Evolutionary conservation across 1,140 invertebrate species (phyloP).

Genomic region (Drosophila prosaltans): DNA sequence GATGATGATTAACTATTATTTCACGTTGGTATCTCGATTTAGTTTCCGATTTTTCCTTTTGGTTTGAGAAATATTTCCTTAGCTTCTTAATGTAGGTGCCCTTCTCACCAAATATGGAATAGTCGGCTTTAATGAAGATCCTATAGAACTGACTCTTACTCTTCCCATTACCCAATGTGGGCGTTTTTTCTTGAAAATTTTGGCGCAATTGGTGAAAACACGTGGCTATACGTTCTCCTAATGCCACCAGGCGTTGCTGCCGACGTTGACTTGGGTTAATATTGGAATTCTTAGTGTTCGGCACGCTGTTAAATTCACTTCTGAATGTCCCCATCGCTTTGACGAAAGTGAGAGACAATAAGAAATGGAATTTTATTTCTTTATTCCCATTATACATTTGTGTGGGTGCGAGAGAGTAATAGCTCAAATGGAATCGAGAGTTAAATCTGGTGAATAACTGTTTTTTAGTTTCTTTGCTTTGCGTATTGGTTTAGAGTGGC

Average conservation of each 20-base stretch:
- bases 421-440: not conserved
- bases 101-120: conserved; percentile 40
- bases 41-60: not conserved
- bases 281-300: conserved; percentile 50
- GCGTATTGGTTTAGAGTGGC: not conserved
- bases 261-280: not conserved
- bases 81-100: conserved; percentile 48
- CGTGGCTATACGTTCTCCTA: conserved; percentile 71
- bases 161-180: conserved; percentile 31
- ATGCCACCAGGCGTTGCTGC: conserved; percentile 51
- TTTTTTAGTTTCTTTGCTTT: not conserved
- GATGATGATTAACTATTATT: not conserved
- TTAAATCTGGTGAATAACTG: conserved; percentile 6
- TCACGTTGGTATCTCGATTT: conserved; percentile 19
- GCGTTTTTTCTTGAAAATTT: conserved; percentile 37
- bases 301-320: conserved; percentile 76
- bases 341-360: conserved; percentile 53
- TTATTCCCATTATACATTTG: not conserved
- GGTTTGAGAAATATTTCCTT: conserved; percentile 41
- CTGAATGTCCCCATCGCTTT: conserved; percentile 70
- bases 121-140: conserved; percentile 49
- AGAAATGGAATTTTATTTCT: not conserved
- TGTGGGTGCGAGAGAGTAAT: not conserved
- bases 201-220: conserved; percentile 69
- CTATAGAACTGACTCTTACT: conserved; percentile 37